Evolutionary conservation across 2,888 invertebrate genomes (phyloP).

Genomic region (Amaurobius ferox): DNA sequence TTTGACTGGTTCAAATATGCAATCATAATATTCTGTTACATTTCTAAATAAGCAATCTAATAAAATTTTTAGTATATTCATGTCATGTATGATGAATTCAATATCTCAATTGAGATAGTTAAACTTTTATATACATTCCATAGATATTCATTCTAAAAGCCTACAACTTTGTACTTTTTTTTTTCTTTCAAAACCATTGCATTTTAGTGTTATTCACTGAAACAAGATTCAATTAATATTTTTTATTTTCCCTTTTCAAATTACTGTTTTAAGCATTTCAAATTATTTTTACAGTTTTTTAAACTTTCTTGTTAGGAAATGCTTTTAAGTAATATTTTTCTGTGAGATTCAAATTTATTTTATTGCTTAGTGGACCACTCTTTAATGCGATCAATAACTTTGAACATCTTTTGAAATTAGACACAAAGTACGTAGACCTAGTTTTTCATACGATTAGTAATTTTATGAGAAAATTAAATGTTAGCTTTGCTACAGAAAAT

Average conservation of each 20-base stretch:
- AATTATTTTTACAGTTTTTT: too few relatives aligned
- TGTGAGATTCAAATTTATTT: background rate
- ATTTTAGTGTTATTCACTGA: too few relatives aligned
- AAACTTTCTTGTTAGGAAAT: background rate
- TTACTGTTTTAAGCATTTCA: too few relatives aligned
- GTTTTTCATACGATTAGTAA: conserved; percentile 20
- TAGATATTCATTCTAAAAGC: conserved; percentile 41
- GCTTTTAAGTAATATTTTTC: too few relatives aligned
- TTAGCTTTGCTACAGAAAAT: conserved; percentile 21
- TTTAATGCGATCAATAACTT: conserved; percentile 11
- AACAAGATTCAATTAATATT: too few relatives aligned
- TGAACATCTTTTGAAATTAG: conserved; percentile 10
- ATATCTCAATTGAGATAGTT: conserved; percentile 37
- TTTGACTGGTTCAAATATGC: conserved; percentile 70
- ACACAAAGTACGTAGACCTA: conserved; percentile 15
- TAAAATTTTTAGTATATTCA: conserved; percentile 55
- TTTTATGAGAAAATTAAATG: conserved; percentile 13
- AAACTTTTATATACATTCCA: conserved; percentile 65
- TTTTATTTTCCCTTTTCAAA: too few relatives aligned
- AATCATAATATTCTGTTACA: conserved; percentile 52
- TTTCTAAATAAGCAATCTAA: conserved; percentile 43
- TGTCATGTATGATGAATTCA: conserved; percentile 58
- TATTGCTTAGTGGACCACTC: conserved; percentile 19
- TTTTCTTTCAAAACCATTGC: background rate
- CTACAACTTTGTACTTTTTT: background rate